Conservation (phyloP, 2,113 vertebrate genomes). For the Daubentonia madagascariensis region DNA sequence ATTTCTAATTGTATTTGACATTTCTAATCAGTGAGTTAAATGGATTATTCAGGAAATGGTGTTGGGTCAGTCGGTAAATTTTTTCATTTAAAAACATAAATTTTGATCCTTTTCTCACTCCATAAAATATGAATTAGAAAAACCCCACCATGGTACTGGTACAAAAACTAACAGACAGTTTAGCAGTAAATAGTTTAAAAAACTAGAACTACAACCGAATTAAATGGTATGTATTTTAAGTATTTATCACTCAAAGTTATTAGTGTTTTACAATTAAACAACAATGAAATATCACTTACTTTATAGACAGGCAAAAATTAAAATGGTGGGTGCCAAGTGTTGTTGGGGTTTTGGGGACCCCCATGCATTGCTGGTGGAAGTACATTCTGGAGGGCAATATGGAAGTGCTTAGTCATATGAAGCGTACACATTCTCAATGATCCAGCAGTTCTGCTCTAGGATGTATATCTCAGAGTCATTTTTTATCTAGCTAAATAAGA, state of each 20-base stretch:
- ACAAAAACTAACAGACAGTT: not conserved
- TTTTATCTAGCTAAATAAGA: not conserved
- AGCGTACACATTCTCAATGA: not conserved
- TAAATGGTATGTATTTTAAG: not conserved
- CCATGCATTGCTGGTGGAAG: not conserved
- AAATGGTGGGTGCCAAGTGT: not conserved
- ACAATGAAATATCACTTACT: not conserved
- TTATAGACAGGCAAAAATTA: not conserved
- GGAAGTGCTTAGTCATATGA: not conserved
- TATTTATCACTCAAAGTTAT: not conserved
- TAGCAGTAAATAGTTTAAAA: not conserved
- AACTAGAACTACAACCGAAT: not conserved
- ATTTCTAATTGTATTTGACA: too few species aligned
- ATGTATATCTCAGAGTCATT: not conserved
- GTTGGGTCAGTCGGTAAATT: not conserved
- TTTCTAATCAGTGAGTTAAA: conserved; percentile 35
- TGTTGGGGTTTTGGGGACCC: not conserved
- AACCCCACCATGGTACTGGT: not conserved
- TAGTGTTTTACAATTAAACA: conserved; percentile 22
- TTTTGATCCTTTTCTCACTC: not conserved
- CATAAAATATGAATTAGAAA: not conserved
- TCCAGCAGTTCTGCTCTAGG: not conserved
- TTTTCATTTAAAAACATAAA: conserved; percentile 48
- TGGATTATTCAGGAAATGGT: conserved; percentile 1
- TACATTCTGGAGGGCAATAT: not conserved